Conservation (phyloP, 2,888 invertebrate species). For the Zaprionus bogoriensis region DNA sequence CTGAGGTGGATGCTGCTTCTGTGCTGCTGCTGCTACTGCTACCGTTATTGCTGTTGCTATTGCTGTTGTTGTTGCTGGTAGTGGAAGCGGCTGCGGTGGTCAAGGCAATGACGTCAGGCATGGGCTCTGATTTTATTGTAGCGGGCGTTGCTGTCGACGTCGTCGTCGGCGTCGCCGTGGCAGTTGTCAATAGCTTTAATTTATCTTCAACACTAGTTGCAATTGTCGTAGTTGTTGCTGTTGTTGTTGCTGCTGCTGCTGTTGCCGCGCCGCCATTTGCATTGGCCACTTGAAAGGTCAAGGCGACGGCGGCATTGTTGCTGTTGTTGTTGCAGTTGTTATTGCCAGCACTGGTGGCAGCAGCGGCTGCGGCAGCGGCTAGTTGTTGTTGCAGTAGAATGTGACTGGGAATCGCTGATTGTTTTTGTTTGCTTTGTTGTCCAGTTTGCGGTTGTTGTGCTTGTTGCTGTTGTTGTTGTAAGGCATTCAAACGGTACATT, state of each 20-base stretch:
- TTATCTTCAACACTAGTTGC: slow-evolving; percentile 66
- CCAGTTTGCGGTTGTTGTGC: slow-evolving; percentile 56
- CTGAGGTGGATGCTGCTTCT: slow-evolving; percentile 41
- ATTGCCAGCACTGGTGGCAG: slow-evolving; percentile 50
- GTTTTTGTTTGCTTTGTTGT: slow-evolving; percentile 53
- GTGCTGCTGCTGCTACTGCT: slow-evolving; percentile 26
- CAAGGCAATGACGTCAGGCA: slow-evolving; percentile 79
- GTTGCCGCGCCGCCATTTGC: slow-evolving; percentile 48
- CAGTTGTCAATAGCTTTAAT: slow-evolving; percentile 77
- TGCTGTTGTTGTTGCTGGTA: slow-evolving; percentile 32
- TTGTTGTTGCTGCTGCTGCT: slow-evolving; percentile 12
- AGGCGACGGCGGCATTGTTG: slow-evolving; percentile 36
- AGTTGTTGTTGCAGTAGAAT: slow-evolving; percentile 79
- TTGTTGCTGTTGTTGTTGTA: slow-evolving; percentile 72
- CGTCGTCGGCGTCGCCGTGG: slow-evolving; percentile 34
- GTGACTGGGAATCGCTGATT: slow-evolving; percentile 62
- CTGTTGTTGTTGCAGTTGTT: slow-evolving; percentile 38
- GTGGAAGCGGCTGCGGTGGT: slow-evolving; percentile 39
- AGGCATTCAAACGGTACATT: slow-evolving; percentile 82
- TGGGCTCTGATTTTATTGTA: slow-evolving; percentile 81
- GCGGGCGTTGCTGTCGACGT: slow-evolving; percentile 59
- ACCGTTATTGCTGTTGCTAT: slow-evolving; percentile 22
- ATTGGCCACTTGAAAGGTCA: slow-evolving; percentile 55
- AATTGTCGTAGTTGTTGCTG: slow-evolving; percentile 12
- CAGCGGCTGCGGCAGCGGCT: slow-evolving; percentile 62